Evolutionary conservation across 1,140 invertebrate species (phyloP).

Genomic region (Acromyrmex charruanus): DNA sequence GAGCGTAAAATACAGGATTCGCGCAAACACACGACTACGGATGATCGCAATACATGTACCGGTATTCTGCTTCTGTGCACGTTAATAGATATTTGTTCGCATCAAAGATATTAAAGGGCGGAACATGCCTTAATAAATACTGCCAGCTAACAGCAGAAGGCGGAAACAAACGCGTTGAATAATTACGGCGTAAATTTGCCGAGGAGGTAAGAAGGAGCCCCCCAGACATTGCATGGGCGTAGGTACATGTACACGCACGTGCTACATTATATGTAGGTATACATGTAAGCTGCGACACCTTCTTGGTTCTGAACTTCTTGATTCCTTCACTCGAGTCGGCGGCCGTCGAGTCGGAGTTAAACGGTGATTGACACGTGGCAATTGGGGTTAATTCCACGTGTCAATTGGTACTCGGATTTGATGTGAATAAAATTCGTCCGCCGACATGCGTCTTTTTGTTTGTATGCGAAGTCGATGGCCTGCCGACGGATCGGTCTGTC

Average conservation of each 20-base stretch:
- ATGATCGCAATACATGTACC: conserved; percentile 15
- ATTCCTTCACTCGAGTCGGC: conserved; percentile 27
- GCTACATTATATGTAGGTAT: neutral
- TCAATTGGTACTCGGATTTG: conserved; percentile 80
- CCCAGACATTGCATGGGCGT: neutral
- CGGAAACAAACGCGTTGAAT: conserved; percentile 58
- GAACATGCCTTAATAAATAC: conserved; percentile 56
- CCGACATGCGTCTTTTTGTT: conserved; percentile 17
- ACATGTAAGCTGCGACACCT: neutral
- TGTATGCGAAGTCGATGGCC: neutral
- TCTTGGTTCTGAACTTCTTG: neutral
- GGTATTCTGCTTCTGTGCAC: conserved; percentile 23
- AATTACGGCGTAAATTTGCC: conserved; percentile 51
- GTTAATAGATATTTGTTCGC: conserved; percentile 62
- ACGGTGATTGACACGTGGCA: conserved; percentile 75
- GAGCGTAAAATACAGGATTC: conserved; percentile 37
- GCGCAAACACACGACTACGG: conserved; percentile 10
- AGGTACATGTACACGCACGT: neutral
- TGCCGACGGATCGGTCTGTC: conserved; percentile 10
- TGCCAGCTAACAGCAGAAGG: conserved; percentile 39
- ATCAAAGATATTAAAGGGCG: conserved; percentile 60
- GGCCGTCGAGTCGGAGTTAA: conserved; percentile 71
- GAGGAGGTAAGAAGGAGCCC: conserved; percentile 14
- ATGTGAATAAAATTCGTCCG: conserved; percentile 31
- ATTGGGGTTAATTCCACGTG: conserved; percentile 81